These are phyloP conservation scores for Porites rus DNA, from an alignment of 92 coral and sea anemone species.

Conservation along the genomic window DNA sequence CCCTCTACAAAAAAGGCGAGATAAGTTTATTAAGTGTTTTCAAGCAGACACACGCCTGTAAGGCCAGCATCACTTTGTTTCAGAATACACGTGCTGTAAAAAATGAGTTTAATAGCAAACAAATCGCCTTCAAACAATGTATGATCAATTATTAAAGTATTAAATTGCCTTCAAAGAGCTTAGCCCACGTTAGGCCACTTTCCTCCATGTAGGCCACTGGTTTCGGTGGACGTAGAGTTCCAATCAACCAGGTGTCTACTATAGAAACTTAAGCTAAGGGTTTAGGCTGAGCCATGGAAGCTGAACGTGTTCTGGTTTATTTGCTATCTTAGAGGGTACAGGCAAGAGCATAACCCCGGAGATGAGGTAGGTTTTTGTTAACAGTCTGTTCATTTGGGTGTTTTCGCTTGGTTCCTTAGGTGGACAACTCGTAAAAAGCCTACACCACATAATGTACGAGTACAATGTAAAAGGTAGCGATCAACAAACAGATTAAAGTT, in stretches of 20 bases:
- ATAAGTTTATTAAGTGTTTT: conserved; percentile 44
- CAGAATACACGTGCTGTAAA: conserved; percentile 70
- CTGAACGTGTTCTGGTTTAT: conserved; percentile 23
- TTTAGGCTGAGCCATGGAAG: conserved; percentile 53
- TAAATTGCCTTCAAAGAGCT: conserved; percentile 79
- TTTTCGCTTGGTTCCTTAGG: conserved; percentile 66
- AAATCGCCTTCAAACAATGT: conserved; percentile 80
- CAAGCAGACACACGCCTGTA: conserved; percentile 45
- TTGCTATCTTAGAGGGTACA: conserved; percentile 52
- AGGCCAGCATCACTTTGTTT: conserved; percentile 67
- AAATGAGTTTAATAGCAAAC: conserved; percentile 76
- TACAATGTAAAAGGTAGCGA: conserved; percentile 30
- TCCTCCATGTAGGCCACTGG: conserved; percentile 81
- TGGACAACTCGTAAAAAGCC: conserved; percentile 43
- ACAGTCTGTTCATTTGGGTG: conserved; percentile 44
- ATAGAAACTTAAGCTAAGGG: conserved; percentile 77
- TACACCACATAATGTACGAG: conserved; percentile 21
- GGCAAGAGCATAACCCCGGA: conserved; percentile 68
- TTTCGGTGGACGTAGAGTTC: conserved; percentile 43
- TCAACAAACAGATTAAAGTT: conserved; percentile 26
- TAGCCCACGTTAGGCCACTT: conserved; percentile 63
- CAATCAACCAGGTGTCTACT: conserved; percentile 85
- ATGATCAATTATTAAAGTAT: conserved; percentile 64
- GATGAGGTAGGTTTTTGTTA: conserved; percentile 55
- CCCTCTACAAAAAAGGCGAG: conserved; percentile 21